Evolutionary conservation across 2,113 vertebrate genomes (phyloP).

Genomic region (Thymallus thymallus): DNA sequence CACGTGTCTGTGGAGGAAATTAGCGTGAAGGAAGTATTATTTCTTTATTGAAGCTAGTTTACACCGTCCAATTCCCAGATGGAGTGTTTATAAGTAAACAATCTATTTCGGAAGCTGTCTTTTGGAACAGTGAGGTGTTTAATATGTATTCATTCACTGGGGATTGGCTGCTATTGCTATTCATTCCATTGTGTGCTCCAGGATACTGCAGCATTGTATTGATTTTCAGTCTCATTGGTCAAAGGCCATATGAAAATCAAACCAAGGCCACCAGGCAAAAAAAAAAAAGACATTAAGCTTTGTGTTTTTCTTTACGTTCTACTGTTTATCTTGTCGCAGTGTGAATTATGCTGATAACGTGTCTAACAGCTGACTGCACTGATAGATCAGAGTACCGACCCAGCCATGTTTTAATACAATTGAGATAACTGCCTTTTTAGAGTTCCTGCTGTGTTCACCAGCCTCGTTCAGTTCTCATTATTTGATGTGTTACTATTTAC

Average conservation of each 20-base stretch:
- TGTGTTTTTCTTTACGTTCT: slow-evolving; percentile 58
- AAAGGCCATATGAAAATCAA: slow-evolving; percentile 58
- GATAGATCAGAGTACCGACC: slow-evolving; percentile 57
- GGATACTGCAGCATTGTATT: slow-evolving; percentile 57
- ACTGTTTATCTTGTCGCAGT: slow-evolving; percentile 59
- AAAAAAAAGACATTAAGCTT: slow-evolving; percentile 50
- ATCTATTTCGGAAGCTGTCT: slow-evolving; percentile 39
- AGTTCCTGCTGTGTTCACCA: not conserved
- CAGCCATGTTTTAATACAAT: slow-evolving; percentile 44
- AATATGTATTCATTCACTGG: slow-evolving; percentile 59
- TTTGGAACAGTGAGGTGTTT: slow-evolving; percentile 56
- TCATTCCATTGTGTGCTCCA: slow-evolving; percentile 60
- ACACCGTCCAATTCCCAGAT: slow-evolving; percentile 52
- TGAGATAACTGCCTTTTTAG: not conserved
- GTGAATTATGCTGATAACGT: slow-evolving; percentile 62
- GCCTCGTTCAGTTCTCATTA: not conserved
- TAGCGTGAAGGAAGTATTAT: slow-evolving; percentile 37
- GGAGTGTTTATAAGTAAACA: slow-evolving; percentile 38
- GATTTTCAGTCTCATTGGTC: slow-evolving; percentile 66
- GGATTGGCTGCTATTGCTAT: slow-evolving; percentile 59
- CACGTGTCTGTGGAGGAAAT: slow-evolving; percentile 16
- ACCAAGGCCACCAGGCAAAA: slow-evolving; percentile 34
- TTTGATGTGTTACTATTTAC: not conserved
- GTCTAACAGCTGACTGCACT: slow-evolving; percentile 33
- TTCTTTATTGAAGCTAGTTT: slow-evolving; percentile 41